Evolutionary conservation across 2,113 vertebrate genomes (phyloP), one percentile per base, ranked within the genome.

Genomic region (Saccopteryx bilineata): DNA sequence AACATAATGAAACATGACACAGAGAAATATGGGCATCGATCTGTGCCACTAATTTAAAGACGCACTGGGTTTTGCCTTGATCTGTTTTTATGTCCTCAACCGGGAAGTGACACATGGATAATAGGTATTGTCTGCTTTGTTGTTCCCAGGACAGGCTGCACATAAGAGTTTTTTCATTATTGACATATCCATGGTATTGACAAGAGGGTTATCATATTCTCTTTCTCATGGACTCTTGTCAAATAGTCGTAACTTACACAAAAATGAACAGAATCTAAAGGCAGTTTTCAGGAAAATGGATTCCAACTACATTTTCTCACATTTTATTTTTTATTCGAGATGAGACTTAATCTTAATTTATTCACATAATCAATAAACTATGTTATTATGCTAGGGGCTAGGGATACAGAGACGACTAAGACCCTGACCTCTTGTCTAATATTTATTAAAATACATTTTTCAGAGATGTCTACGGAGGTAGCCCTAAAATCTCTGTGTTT

Each of bases 51-150:
- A 98, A 98, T 98, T 98, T 98, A 97, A 98, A 91, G 98, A 98
- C 2, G 74, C 91, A 71, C 61, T 96, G 96, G 95, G 96, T 96
- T 98, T 97, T 97, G 58, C 78, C 93, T 98, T 98, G 95, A 97
- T 98, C 96, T 97, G 96, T 94, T 97, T 97, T 98, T 98, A 98
- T 97, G 97, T 97, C 96, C 76, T 96, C 82, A 96, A 98, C 89
- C 74, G 98, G 97, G 95, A 97, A 97, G 97, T 98, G 98, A 96
- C 98, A 98, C 95, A 90, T 97, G 94, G 97, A 97, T 98, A 98
- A 98, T 98, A 93, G 97, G 96, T 98, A 98, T 98, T 97, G 98
- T 98, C 98, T 98, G 96, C 96, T 98, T 97, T 97, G 97, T 96
- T 97, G 96, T 98, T 98, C 96, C 95, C 92, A 60, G 95, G 93